These are phyloP conservation scores for Ginglymostoma cirratum DNA, from an alignment of 2,113 vertebrate genomes.

Conservation along the genomic window DNA sequence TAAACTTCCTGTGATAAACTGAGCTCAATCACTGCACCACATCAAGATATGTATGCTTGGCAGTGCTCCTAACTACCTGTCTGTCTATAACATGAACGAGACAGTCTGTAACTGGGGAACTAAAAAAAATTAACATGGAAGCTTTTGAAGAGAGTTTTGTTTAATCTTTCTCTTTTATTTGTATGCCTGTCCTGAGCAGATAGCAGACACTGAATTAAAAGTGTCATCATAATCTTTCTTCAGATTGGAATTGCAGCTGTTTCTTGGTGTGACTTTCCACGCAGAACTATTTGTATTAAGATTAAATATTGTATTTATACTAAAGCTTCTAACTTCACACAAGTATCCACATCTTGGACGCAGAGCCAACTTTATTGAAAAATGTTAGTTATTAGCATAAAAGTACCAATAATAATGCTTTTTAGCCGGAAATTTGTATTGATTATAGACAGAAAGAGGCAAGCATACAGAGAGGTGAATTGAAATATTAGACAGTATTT, in stretches of 20 bases:
- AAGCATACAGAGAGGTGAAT: background rate
- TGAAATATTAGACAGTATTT: background rate
- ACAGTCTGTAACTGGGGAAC: conserved; percentile 42
- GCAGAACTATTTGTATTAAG: background rate
- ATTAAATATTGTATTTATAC: background rate
- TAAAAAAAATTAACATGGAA: conserved; percentile 42
- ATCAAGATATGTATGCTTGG: conserved; percentile 30
- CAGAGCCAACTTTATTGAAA: background rate
- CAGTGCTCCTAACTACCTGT: conserved; percentile 39
- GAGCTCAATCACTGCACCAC: conserved; percentile 41
- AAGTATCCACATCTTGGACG: background rate
- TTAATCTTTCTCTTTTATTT: conserved; percentile 26
- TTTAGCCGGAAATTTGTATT: background rate
- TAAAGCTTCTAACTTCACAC: background rate
- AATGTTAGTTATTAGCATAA: background rate
- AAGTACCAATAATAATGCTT: background rate
- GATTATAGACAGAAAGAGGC: background rate
- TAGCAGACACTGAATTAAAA: background rate
- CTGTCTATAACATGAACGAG: conserved; percentile 46
- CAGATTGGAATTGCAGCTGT: background rate
- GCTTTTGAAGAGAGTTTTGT: conserved; percentile 32
- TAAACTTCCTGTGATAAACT: conserved; percentile 43
- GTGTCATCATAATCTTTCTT: conserved; percentile 35
- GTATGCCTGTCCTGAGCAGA: background rate
- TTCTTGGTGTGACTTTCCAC: background rate